These are phyloP conservation scores for Lasioglossum leucozonium DNA, from an alignment of 2,888 invertebrate species.

Conservation along the genomic window DNA sequence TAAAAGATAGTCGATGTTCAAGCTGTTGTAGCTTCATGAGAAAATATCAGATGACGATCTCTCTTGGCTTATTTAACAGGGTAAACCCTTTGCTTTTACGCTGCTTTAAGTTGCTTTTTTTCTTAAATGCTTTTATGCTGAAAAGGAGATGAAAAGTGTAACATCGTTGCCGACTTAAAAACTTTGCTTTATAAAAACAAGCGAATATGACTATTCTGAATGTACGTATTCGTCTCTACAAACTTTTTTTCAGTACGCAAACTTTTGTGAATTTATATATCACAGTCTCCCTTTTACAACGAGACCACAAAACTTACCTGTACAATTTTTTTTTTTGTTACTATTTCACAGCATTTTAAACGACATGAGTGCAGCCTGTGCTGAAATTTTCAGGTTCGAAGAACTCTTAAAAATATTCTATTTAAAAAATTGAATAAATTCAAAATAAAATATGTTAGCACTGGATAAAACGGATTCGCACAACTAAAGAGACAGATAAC, in stretches of 20 bases:
- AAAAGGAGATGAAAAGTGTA: background rate
- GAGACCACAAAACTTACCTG: background rate
- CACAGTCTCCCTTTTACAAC: background rate
- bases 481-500: background rate
- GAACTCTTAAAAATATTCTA: background rate
- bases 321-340: background rate
- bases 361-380: background rate
- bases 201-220: background rate
- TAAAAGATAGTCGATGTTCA: background rate
- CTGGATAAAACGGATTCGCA: no score
- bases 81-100: background rate
- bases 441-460: background rate
- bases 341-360: background rate
- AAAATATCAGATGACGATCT: background rate
- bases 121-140: background rate
- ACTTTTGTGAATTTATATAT: background rate
- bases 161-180: background rate
- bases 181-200: background rate
- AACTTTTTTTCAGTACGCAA: background rate
- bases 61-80: background rate
- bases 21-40: background rate
- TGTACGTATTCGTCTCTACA: background rate
- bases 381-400: background rate
- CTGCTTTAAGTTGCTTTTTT: background rate
- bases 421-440: background rate